Percentiles rank a stretch among this genome's conserved stretches.
These are phyloP conservation scores for Alca torda DNA, from an alignment of 2,797 vertebrate species.

Conservation along the genomic window DNA sequence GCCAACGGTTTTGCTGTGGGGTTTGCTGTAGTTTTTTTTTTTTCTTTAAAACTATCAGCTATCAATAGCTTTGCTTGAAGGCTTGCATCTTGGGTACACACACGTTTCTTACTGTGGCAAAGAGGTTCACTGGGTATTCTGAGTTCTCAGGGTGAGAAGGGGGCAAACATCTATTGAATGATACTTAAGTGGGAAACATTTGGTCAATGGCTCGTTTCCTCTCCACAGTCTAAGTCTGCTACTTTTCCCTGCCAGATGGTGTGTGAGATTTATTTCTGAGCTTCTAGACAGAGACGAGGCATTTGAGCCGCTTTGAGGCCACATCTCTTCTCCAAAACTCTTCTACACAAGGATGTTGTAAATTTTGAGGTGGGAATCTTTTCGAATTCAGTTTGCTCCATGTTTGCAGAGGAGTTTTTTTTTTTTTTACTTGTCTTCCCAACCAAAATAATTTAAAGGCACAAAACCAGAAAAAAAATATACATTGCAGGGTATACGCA, in stretches of 20 bases:
- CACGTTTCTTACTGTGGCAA: background rate
- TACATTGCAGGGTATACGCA: background rate
- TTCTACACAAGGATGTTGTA: background rate
- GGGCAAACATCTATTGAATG: background rate
- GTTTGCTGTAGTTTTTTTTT: background rate
- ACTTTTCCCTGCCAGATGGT: slow-evolving; percentile 27
- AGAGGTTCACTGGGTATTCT: background rate
- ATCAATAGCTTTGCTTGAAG: background rate
- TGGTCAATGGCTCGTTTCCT: slow-evolving; percentile 17
- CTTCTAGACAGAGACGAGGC: slow-evolving; percentile 12
- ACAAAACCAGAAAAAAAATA: background rate
- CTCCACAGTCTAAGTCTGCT: background rate
- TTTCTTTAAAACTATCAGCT: background rate
- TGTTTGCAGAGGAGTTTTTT: background rate
- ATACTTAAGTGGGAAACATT: background rate
- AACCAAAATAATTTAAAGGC: background rate
- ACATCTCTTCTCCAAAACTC: background rate
- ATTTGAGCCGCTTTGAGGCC: slow-evolving; percentile 12
- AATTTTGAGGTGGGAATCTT: background rate
- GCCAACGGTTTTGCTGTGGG: background rate
- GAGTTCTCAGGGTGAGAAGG: background rate
- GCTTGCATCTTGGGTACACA: background rate
- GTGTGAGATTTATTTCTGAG: slow-evolving; percentile 38
- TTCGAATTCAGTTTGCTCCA: background rate
- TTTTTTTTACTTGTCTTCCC: background rate